Base-by-base conservation (phyloP, 2,888 invertebrate genomes). In the Merodon equestris region DNA sequence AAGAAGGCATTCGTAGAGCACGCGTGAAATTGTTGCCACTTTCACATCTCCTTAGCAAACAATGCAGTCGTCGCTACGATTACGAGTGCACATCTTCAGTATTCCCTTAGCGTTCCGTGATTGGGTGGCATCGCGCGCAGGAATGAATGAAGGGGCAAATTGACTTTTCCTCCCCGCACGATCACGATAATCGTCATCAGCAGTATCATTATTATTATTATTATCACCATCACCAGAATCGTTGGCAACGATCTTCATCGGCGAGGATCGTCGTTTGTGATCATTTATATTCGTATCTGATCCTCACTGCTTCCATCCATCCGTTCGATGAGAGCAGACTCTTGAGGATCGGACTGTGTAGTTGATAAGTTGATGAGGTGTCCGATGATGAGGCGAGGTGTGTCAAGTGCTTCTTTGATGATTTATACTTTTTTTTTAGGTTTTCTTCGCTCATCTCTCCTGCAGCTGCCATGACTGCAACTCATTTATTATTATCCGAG, bases 311-410 rank as follows among this genome's bases (percentile, higher is more conserved):
- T 68, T 74, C 68, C 74, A 74, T 70, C 54, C 42, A 27, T 27
- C 27, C 7, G 27, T 27, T 27, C 27, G 27, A 27, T 27, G 68
- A 63, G 50, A 44, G 54, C 44, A 73, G 38, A 54, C 48, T 70
- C 64, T 79, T 58, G 58, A 74, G 51, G 58, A 74, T 60, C 68
- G 64, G 58, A 58, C 60, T 38, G 50, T 27, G 27, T 63, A 63
- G 79, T 68, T 79, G 79, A 79, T 79, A 74, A 79, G 74, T 79
- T 79, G 79, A 79, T 79, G 79, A 79, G 63, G 74, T 79, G 79
- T 70, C 63, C 60, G 40, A 70, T 36, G 79, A 79, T 74, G 68
- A 48, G 64, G 74, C 68, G 79, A 79, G 79, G 79, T 79, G 79
- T 79, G 79, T 74, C 79, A 79, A 79, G 79, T 79, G 60, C 74